Evolutionary conservation across 2,888 invertebrate genomes (phyloP), one percentile per base, ranked within the genome.

Genomic region (Thecocarcelia acutangulata): DNA sequence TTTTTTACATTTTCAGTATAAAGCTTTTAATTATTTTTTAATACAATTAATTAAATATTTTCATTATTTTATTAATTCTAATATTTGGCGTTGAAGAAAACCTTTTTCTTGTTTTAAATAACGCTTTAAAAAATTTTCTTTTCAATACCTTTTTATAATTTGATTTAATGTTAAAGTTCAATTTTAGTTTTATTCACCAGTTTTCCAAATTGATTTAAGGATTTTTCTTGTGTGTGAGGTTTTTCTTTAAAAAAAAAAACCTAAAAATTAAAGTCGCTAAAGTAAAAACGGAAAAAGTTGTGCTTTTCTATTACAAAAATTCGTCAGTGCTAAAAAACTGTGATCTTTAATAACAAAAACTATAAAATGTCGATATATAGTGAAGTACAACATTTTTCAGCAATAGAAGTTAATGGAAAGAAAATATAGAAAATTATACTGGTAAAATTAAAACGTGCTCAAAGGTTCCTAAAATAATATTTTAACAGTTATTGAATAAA

Each of bases 81-180:
- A 69, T 82, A 82, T 82, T 82, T 82, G 82, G 82, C 82, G 78
- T 82, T 75, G 74, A 78, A 82, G 82, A 82, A 82, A 82, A 82
- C 82, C 78, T 70, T 82, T 77, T 70, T 75, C 69, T 75, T 74
- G 69, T 70, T 81, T 78, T 42, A 74, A 56, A 73, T 77, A 79
- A 79, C 78, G 78, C 78, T 58, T 78, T 72, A 42, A 52, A 73
- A 66, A 59, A 40, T n/a, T 68, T 68, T 15, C 28, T 64, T 78
- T 50, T 28, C 52, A 44, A 37, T 68, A 37, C 37, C 48, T 59
- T 59, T 44, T 19, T 61, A 11, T 17, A 1, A 42, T 77, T 70
- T 70, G 42, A 24, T 59, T 66, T 72, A 15, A 50, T 17, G 24
- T 42, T 52, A 0, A 12, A 13, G 5, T 52, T 37, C 17, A 21